Percentiles rank a stretch among this genome's conserved stretches.
These are phyloP conservation scores for Emys orbicularis DNA, from an alignment of 2,797 vertebrate species.

Conservation along the genomic window DNA sequence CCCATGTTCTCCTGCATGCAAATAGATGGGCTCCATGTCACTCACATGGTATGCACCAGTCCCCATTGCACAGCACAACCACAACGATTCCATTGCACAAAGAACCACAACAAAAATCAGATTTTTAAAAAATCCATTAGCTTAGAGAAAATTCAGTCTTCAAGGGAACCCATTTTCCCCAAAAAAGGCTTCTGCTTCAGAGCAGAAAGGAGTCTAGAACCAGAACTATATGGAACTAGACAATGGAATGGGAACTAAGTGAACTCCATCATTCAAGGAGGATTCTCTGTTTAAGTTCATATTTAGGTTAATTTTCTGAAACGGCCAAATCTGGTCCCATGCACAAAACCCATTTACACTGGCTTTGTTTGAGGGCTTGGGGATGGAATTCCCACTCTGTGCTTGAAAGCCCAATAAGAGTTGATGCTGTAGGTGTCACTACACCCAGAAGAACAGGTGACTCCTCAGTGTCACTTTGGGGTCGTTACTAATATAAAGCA, in stretches of 20 bases:
- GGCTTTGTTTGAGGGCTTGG: background rate
- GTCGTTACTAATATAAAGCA: background rate
- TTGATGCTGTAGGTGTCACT: background rate
- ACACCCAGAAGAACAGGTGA: background rate
- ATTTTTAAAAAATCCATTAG: conserved; percentile 2
- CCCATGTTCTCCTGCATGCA: conserved; percentile 23
- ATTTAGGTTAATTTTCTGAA: background rate
- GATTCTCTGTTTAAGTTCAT: background rate
- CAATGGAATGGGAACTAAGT: background rate
- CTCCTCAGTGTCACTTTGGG: background rate
- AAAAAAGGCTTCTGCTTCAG: conserved; percentile 8
- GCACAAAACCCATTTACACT: background rate
- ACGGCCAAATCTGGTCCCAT: background rate
- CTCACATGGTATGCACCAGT: background rate
- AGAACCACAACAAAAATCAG: conserved; percentile 37
- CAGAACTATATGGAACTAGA: background rate
- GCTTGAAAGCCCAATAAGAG: background rate
- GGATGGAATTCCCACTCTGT: background rate
- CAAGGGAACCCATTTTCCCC: background rate
- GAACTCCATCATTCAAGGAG: background rate
- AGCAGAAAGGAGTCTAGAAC: conserved; percentile 15
- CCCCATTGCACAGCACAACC: conserved; percentile 30
- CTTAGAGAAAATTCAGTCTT: conserved; percentile 7
- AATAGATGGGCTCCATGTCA: background rate
- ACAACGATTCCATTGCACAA: background rate